A percentile compares a stretch with the other conserved stretches of the same genome.
Conservation (phyloP, 2,797 vertebrate genomes). For the Pipistrellus nathusii region DNA sequence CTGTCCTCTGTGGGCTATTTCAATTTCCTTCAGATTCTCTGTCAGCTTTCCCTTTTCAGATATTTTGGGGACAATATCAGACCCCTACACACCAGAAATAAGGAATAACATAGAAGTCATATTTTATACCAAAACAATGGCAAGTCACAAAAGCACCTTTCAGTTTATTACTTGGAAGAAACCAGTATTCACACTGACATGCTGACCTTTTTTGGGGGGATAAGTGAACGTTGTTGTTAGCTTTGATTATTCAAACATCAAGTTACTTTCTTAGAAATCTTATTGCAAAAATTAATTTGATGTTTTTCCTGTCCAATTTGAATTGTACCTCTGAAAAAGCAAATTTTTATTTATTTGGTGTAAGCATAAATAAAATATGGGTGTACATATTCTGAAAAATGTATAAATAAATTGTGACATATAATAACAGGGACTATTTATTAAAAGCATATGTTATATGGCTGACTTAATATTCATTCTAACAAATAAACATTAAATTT, state of each 20-base stretch:
- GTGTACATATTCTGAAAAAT: neutral
- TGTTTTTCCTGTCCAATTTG: constrained; percentile 7
- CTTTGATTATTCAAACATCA: neutral
- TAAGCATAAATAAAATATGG: neutral
- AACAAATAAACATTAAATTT: neutral
- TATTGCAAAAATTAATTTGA: neutral
- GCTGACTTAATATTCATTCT: neutral
- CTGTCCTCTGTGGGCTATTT: neutral
- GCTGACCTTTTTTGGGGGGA: neutral
- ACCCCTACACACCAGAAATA: neutral
- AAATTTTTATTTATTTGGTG: neutral
- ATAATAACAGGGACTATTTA: neutral
- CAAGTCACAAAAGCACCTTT: neutral
- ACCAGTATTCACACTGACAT: neutral
- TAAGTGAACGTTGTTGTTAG: neutral
- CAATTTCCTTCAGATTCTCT: neutral
- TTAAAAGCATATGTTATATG: neutral
- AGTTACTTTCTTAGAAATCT: constrained; percentile 23
- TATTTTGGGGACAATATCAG: neutral
- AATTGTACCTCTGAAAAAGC: neutral
- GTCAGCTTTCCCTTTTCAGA: neutral
- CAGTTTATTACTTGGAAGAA: neutral
- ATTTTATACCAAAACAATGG: neutral
- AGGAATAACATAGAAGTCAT: neutral
- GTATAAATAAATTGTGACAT: neutral